Evolutionary conservation across 2,113 vertebrate species (phyloP).

Genomic region (Dipodomys spectabilis): DNA sequence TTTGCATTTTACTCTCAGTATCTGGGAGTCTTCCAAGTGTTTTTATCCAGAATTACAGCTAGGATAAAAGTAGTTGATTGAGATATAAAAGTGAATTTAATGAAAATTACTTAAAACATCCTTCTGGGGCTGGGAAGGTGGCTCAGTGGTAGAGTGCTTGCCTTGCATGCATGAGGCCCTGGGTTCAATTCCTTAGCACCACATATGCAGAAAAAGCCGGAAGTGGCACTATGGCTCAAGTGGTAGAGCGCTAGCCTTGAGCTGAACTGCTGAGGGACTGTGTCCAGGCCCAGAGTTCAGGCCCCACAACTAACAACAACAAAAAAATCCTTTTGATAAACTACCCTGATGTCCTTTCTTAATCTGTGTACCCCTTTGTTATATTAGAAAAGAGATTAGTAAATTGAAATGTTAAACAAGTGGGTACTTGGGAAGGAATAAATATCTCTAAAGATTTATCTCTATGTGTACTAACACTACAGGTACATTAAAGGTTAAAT

Average conservation of each 20-base stretch:
- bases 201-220: too few relatives aligned
- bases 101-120: slow-evolving; percentile 33
- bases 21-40: neutral
- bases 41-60: too few relatives aligned
- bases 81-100: slow-evolving; percentile 38
- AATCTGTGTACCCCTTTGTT: neutral
- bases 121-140: neutral
- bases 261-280: too few relatives aligned
- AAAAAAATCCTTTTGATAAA: neutral
- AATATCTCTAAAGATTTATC: neutral
- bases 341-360: neutral
- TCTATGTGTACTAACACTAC: neutral
- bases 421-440: neutral
- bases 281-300: too few relatives aligned
- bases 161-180: too few relatives aligned
- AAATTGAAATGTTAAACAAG: slow-evolving; percentile 1
- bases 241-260: too few relatives aligned
- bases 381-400: slow-evolving; percentile 8
- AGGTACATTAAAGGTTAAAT: slow-evolving; percentile 21
- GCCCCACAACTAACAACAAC: too few relatives aligned
- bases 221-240: too few relatives aligned
- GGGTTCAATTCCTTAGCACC: too few relatives aligned
- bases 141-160: too few relatives aligned
- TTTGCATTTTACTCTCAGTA: slow-evolving; percentile 24
- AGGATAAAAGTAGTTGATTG: slow-evolving; percentile 28